phyloP scores from a whole-genome alignment of 2,888 invertebrate species.

The Troilus luridus region DNA sequence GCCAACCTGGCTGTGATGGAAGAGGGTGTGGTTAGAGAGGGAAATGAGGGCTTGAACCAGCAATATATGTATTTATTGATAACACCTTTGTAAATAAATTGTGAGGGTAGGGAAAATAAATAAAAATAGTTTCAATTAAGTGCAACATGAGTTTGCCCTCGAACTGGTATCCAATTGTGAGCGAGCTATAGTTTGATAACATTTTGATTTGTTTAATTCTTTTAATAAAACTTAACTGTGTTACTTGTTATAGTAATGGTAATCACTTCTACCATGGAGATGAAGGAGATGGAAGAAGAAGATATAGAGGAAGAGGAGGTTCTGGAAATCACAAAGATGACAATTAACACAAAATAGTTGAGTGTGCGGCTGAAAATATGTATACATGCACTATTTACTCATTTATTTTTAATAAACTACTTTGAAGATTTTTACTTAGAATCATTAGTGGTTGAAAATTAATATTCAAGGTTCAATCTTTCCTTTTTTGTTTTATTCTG shows the following conservation, averaged over 20 bases:
- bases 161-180: too few species aligned
- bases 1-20: too few species aligned
- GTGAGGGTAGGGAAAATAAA: too few species aligned
- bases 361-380: not conserved
- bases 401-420: conserved; percentile 48
- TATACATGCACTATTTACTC: conserved; percentile 14
- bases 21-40: too few species aligned
- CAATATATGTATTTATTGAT: too few species aligned
- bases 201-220: not conserved
- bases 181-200: not conserved
- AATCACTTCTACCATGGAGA: conserved; percentile 66
- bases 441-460: conserved; percentile 7
- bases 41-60: too few species aligned
- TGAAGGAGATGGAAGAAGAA: conserved; percentile 65
- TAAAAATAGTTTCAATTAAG: too few species aligned
- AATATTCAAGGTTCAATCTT: conserved; percentile 32
- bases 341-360: conserved; percentile 53
- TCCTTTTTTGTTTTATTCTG: not conserved
- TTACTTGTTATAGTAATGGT: conserved; percentile 64
- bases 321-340: conserved; percentile 61
- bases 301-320: conserved; percentile 64
- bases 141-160: too few species aligned
- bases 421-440: conserved; percentile 19
- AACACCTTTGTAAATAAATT: too few species aligned
- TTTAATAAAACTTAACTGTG: not conserved